These are phyloP conservation scores for Amphiduros pacificus DNA, from an alignment of 2,888 invertebrate species.

Conservation along the genomic window DNA sequence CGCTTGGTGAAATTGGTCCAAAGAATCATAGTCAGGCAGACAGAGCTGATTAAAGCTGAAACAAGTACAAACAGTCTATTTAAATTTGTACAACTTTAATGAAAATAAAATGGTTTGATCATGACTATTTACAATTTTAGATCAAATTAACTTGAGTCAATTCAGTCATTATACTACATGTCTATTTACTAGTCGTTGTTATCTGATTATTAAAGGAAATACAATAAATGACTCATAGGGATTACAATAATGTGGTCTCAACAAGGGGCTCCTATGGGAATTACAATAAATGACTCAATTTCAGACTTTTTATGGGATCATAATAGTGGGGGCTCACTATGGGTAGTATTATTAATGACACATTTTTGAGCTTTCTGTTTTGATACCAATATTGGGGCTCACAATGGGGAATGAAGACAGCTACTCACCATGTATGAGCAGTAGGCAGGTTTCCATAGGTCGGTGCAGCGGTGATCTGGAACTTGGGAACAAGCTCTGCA, in stretches of 20 bases:
- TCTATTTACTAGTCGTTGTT: too few species aligned
- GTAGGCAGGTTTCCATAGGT: conserved; percentile 89
- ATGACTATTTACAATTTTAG: background rate
- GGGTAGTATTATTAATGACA: too few species aligned
- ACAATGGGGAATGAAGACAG: background rate
- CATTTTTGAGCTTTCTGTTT: too few species aligned
- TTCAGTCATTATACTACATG: background rate
- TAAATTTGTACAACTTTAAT: too few species aligned
- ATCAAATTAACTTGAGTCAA: background rate
- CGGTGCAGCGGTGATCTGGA: conserved; percentile 88
- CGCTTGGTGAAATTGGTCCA: conserved; percentile 89
- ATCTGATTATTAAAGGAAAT: too few species aligned
- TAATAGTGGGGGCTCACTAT: too few species aligned
- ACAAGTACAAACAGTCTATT: conserved; percentile 32
- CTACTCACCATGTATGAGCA: conserved; percentile 84
- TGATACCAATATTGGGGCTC: background rate
- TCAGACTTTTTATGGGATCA: too few species aligned
- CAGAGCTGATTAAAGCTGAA: conserved; percentile 92
- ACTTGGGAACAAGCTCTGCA: conserved; percentile 83
- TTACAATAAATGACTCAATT: too few species aligned
- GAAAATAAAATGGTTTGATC: background rate
- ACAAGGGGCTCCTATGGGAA: too few species aligned
- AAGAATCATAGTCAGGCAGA: conserved; percentile 90
- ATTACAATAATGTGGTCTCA: too few species aligned
- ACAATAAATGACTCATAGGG: too few species aligned